Conservation (phyloP, 2,113 vertebrate species). For the Ivindomyrus marchei region DNA sequence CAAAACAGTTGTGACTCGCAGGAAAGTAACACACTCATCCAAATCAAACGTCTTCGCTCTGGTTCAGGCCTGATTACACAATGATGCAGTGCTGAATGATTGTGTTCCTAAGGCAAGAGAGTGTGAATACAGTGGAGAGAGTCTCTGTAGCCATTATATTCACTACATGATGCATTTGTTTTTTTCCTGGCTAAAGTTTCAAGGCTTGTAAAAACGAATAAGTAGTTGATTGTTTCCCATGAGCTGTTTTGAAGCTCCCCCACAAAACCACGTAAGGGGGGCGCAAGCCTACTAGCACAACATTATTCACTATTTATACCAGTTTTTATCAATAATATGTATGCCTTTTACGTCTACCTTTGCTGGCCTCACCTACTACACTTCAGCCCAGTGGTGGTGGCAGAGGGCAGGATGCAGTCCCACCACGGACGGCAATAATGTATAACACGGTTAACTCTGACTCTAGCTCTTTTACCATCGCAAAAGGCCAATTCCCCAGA, state of each 20-base stretch:
- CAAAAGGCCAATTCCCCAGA: background rate
- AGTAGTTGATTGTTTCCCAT: background rate
- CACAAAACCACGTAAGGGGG: background rate
- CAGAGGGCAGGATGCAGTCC: background rate
- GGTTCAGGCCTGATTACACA: constrained; percentile 53
- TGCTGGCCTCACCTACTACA: background rate
- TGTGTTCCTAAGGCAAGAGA: constrained; percentile 37
- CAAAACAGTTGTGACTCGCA: constrained; percentile 40
- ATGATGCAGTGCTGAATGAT: constrained; percentile 45
- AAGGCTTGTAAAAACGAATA: background rate
- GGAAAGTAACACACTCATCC: constrained; percentile 44
- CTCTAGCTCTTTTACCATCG: background rate
- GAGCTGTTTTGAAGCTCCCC: background rate
- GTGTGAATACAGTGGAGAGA: background rate
- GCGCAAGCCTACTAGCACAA: background rate
- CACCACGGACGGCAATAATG: background rate
- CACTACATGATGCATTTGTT: background rate
- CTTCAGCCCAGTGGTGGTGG: background rate
- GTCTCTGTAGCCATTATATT: background rate
- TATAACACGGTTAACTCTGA: background rate
- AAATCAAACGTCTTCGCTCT: constrained; percentile 50
- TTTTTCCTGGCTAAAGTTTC: background rate
- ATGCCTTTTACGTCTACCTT: background rate
- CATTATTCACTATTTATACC: background rate
- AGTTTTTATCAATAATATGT: background rate